Evolutionary conservation across 2,888 invertebrate genomes (phyloP).

Genomic region (Sympetrum striolatum): DNA sequence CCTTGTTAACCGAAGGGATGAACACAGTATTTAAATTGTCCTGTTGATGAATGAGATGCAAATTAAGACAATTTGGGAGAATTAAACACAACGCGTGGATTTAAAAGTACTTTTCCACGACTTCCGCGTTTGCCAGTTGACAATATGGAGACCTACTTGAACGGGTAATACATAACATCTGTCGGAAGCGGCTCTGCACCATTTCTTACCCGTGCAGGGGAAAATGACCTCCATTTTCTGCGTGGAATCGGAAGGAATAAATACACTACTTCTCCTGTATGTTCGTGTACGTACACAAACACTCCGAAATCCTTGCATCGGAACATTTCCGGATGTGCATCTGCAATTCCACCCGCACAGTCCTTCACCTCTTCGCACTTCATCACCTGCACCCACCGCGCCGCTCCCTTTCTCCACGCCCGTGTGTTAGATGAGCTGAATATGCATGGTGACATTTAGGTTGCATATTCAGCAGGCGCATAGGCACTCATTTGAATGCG

Average conservation of each 20-base stretch:
- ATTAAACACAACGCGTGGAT: too few species aligned
- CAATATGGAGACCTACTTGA: neutral
- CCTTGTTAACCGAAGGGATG: too few species aligned
- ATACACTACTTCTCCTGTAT: neutral
- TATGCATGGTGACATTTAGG: conserved; percentile 4
- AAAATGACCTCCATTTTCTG: neutral
- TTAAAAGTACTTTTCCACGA: too few species aligned
- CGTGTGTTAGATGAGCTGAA: neutral
- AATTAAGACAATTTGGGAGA: too few species aligned
- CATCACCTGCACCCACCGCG: neutral
- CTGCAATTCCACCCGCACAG: neutral
- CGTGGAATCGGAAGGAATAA: neutral
- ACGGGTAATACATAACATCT: neutral
- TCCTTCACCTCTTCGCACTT: neutral
- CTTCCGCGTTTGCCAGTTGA: too few species aligned
- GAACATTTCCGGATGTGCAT: neutral
- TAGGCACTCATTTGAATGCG: conserved; percentile 9
- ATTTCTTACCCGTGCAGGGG: neutral
- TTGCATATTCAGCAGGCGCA: conserved; percentile 26
- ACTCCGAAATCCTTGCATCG: neutral
- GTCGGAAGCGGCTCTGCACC: neutral
- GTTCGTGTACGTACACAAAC: neutral
- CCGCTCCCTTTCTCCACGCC: neutral
- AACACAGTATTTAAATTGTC: too few species aligned
- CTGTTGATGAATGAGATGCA: too few species aligned